Base-by-base conservation (phyloP, 2,113 vertebrate species). In the Hippocampus abdominalis region DNA sequence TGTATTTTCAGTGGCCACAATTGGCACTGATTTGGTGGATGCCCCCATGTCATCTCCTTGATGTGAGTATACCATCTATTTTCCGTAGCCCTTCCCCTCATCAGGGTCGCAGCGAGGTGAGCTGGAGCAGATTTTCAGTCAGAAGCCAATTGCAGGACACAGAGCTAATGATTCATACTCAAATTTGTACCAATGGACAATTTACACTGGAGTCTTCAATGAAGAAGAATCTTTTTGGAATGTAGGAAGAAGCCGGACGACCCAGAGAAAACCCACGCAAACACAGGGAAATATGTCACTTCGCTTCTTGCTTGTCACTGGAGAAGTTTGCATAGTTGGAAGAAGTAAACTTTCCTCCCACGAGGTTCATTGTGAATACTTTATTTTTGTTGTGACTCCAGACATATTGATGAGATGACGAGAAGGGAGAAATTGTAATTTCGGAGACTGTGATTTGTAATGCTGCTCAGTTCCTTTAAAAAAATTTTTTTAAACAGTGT, bases 351-450 rank as follows among this genome's bases (percentile, higher is more conserved):
- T 60, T 18, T 60, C 57, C 57, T 60, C 57, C 27, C 57, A 60
- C 25, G 8, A 18, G 57, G 48, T 48, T 66, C 25, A 68, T 54
- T 48, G 51, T 74, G 72, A 81, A 64, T 61, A 77, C 67, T 56
- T 18, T 42, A 56, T 42, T 72, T 75, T 72, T 44, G 68, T 74
- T 64, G 39, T 60, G 4, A n/a, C 73, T 77, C 61, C 70, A 61
- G 81, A 75, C 66, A 56, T 5, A 21, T 66, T 4, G 18, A 48
- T 29, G 48, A 49, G 70, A 68, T 25, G 66, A 56, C 63, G 72
- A 71, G 57, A 64, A 81, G 49, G 39, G 57, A 62, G 71, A 25
- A 57, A 46, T 40, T 23, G 78, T 60, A 29, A 32, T 60, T 32
- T 32, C 8, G 27, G 57, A 60, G 27, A 5, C 57, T 60, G 57